Percentiles rank a stretch among this genome's conserved stretches.
These are phyloP conservation scores for Thera britannica DNA, from an alignment of 2,888 invertebrate species.

Conservation along the genomic window DNA sequence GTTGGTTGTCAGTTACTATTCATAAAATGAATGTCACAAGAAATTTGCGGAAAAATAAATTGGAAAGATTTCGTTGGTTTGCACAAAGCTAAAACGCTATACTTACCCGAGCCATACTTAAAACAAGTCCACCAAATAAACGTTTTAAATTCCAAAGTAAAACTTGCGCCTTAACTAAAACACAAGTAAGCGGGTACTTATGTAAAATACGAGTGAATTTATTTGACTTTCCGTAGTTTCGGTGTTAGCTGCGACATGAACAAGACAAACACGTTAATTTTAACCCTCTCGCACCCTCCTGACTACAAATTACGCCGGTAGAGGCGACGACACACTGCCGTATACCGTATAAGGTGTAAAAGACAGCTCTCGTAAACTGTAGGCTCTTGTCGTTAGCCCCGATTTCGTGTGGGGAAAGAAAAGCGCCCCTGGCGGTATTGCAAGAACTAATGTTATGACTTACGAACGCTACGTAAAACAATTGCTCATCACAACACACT, in stretches of 20 bases:
- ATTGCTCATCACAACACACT: no score
- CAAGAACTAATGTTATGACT: no score
- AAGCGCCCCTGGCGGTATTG: no score
- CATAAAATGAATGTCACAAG: no score
- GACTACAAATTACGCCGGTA: constrained; percentile 43
- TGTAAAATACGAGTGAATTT: constrained; percentile 81
- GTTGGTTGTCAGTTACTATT: no score
- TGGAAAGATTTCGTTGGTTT: not conserved
- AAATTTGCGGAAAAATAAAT: no score
- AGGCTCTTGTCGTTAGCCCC: no score
- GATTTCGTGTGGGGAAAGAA: no score
- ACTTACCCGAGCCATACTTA: not conserved
- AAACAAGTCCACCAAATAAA: constrained; percentile 10
- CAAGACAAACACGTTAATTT: constrained; percentile 84
- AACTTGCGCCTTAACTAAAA: constrained; percentile 57
- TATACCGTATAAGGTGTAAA: not conserved
- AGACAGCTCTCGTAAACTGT: not conserved
- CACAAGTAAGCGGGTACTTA: constrained; percentile 73
- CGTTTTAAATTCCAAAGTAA: constrained; percentile 17
- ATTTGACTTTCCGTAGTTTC: constrained; percentile 83
- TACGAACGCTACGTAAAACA: no score
- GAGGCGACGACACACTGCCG: constrained; percentile 22
- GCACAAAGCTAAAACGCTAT: not conserved
- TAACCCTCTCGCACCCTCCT: constrained; percentile 55
- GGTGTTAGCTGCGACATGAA: constrained; percentile 79